Evolutionary conservation across 2,113 vertebrate species (phyloP), one percentile per base, ranked within the genome.

Genomic region (Pogonocichla stellata): DNA sequence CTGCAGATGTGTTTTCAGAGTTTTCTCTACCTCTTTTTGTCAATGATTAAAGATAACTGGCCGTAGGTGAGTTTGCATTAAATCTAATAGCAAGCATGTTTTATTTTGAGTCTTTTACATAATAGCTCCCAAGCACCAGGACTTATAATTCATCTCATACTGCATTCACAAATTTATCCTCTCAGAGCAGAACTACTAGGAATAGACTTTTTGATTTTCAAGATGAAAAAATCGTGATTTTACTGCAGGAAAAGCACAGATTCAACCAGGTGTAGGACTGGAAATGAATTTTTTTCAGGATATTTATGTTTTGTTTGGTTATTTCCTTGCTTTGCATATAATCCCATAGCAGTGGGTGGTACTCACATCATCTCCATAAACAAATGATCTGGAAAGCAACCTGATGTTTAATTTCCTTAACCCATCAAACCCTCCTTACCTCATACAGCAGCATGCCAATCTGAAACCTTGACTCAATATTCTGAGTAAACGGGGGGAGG

Each of bases 301-400:
- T 72, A 64, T 91, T 93, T 83, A 57, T 71, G 7, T 74, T 84
- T 78, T 73, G 29, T 83, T 92, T 90, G 61, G 56, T 82, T 94
- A 72, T 92, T 90, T 81, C 58, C 90, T 93, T 94, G 69, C 80
- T 95, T 93, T 93, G 82, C 77, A 81, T 89, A 69, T 80, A 90
- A 80, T 85, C 70, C 82, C 80, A 50, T 34, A 83, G 79, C 31
- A 0, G 80, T 95, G 72, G 88, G 84, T 91, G 85, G 80, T 79
- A 90, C 54, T 72, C 65, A 71, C 78, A 80, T 95, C 66, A 94
- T 93, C 88, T 91, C 57, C 90, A 79, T 72, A 94, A 96, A 92
- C 88, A 97, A 96, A 91, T 58, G 34, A 96, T 53, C 69, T 92
- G 81, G 86, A 95, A 91, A 93, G 90, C 78, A 95, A 85, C 80